A percentile compares a stretch with the other conserved stretches of the same genome.
Evolutionary conservation across 2,888 invertebrate species (phyloP).

Genomic region (Rutpela maculata): DNA sequence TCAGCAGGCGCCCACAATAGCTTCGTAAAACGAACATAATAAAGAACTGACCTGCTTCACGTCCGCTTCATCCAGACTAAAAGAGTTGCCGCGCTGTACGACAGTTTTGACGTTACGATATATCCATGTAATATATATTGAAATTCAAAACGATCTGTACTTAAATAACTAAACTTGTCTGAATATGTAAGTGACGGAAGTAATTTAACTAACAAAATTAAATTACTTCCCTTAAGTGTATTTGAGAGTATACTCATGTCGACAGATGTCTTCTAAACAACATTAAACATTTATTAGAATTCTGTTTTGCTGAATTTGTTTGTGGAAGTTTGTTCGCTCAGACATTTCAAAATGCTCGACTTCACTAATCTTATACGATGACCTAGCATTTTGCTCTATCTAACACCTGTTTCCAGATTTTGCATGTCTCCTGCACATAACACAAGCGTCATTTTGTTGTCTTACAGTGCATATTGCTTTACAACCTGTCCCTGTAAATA

Average conservation of each 20-base stretch:
- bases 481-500: background rate
- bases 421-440: background rate
- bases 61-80: too few species aligned
- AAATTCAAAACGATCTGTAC: background rate
- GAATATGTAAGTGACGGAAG: constrained; percentile 12
- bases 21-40: too few species aligned
- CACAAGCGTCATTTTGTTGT: background rate
- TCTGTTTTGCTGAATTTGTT: constrained; percentile 41
- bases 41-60: too few species aligned
- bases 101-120: too few species aligned
- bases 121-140: too few species aligned
- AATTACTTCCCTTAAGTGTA: constrained; percentile 34
- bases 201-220: constrained; percentile 31
- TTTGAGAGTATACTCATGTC: constrained; percentile 25
- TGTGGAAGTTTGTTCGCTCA: constrained; percentile 25
- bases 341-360: background rate
- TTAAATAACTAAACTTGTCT: background rate
- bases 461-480: background rate
- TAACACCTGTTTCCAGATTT: background rate
- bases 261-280: constrained; percentile 36
- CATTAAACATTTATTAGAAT: constrained; percentile 49
- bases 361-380: background rate
- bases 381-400: background rate
- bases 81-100: too few species aligned
- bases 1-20: too few species aligned